Evolutionary conservation across 2,888 invertebrate genomes (phyloP), one percentile per base, ranked within the genome.

Genomic region (Synanthedon myopaeformis): DNA sequence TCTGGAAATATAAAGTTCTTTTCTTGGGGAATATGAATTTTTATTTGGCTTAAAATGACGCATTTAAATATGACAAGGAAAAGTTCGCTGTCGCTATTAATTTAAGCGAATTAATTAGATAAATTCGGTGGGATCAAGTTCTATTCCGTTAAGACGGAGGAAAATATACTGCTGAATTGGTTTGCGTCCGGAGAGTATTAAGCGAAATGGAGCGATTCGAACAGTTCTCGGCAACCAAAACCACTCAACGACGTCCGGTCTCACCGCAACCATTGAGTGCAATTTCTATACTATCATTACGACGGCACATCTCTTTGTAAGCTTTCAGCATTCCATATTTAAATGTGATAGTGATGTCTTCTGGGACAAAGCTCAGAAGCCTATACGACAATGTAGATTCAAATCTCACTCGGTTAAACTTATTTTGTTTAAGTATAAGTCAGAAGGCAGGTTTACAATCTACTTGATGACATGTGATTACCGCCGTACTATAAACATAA

Each of bases 41-140:
- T 53, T 55, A 52, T 52, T 49, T 42, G 49, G 54, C 56, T 50
- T 48, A 55, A 57, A 52, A 53, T 45, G 52, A 53, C 48, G 54
- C 49, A 23, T 53, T 55, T 55, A 53, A 51, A 42, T 17, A 51
- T 49, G 61, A 59, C 65, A 66, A 57, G 62, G 62, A 59, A 55
- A 57, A 56, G 62, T 61, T 60, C 59, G 59, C 61, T 62, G 64
- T 63, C 61, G 59, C 63, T 65, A 72, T 73, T 74, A 68, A 74
- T 73, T 73, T 64, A 53, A 61, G 61, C 54, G 59, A 66, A 70
- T 72, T 72, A 76, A 75, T 72, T 71, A 69, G 64, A 8, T 45
- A 11, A 45, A 45, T 45, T 45, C 11, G 2, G 14, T 45, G 45
- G 13, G n/a, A 45, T n/a, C 6, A 45, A 45, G 45, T 45, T 45